Conservation (phyloP, 2,113 vertebrate species). For the Galeopterus variegatus region DNA sequence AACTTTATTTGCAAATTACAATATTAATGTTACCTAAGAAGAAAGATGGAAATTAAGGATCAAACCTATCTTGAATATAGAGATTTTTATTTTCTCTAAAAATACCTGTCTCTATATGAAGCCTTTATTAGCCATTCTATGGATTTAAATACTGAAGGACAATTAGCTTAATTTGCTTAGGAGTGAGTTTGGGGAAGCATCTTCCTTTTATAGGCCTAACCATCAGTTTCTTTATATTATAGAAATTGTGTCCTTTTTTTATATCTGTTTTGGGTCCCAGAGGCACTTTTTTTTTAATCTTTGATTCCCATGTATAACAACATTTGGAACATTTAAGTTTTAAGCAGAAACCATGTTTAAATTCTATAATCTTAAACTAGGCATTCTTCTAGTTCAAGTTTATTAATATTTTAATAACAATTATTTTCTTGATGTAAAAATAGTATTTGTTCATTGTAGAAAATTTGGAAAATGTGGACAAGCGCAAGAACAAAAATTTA, state of each 20-base stretch:
- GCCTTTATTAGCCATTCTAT: neutral
- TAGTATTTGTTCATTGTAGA: neutral
- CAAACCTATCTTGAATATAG: neutral
- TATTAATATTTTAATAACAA: neutral
- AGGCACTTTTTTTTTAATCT: neutral
- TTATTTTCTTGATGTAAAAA: neutral
- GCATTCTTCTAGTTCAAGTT: slow-evolving; percentile 8
- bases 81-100: slow-evolving; percentile 12
- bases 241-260: slow-evolving; percentile 19
- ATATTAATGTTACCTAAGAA: neutral
- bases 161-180: neutral
- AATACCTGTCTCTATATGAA: neutral
- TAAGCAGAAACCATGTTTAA: slow-evolving; percentile 1
- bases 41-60: neutral
- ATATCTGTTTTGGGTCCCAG: neutral
- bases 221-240: neutral
- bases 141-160: slow-evolving; percentile 3
- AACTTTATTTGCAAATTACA: slow-evolving; percentile 31
- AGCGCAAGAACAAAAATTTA: neutral
- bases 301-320: neutral
- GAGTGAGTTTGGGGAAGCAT: neutral
- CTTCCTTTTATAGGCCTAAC: neutral
- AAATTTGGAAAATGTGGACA: neutral
- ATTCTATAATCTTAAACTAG: slow-evolving; percentile 9
- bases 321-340: slow-evolving; percentile 40